Conservation (phyloP, 1,140 invertebrate species). For the Lethrus apterus region DNA sequence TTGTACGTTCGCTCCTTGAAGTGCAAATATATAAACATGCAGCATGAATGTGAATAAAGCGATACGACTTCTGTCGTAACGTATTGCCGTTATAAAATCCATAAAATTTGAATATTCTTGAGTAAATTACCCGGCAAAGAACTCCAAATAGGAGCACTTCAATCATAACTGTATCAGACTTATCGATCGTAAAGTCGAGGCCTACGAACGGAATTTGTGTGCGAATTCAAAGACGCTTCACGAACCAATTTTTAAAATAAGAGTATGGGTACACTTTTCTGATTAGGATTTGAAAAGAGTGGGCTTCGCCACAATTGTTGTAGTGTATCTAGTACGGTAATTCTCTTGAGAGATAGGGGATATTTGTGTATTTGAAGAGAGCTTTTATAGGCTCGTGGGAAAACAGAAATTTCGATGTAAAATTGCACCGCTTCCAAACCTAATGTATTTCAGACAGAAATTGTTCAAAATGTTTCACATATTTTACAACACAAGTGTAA, state of each 20-base stretch:
- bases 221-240: constrained; percentile 2
- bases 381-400: too few species aligned
- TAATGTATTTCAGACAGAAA: not conserved
- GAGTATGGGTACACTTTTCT: not conserved
- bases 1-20: too few species aligned
- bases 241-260: constrained; percentile 10
- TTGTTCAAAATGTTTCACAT: not conserved
- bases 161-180: constrained; percentile 12
- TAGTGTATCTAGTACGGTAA: constrained; percentile 12
- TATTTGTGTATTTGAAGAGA: too few species aligned
- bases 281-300: constrained; percentile 4
- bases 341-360: constrained; percentile 7
- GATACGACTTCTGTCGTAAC: too few species aligned
- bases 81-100: too few species aligned
- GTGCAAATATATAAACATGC: too few species aligned
- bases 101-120: constrained; percentile 12
- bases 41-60: too few species aligned
- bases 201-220: constrained; percentile 6
- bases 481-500: too few species aligned
- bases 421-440: constrained; percentile 1
- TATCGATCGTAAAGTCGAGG: too few species aligned
- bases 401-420: constrained; percentile 7
- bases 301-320: constrained; percentile 4
- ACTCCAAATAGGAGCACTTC: constrained; percentile 6
- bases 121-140: constrained; percentile 13